phyloP scores from a whole-genome alignment of 2,113 vertebrate genomes.

The Butastur rufipennis region DNA sequence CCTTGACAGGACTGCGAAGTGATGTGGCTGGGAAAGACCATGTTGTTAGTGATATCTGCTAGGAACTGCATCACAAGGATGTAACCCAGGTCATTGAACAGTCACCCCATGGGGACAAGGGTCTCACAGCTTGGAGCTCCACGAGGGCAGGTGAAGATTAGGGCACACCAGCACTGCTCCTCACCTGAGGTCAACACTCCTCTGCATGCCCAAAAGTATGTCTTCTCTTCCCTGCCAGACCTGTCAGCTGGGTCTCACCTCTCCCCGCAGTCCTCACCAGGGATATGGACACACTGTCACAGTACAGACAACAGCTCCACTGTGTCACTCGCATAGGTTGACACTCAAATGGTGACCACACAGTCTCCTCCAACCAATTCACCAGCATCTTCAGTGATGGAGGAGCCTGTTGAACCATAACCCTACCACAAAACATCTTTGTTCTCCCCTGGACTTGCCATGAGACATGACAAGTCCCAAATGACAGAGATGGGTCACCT shows the following conservation, averaged over 20 bases:
- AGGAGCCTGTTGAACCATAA: neutral
- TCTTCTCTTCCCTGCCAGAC: neutral
- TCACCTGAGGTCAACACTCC: neutral
- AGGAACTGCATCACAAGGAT: neutral
- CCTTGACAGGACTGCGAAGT: neutral
- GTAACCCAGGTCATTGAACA: neutral
- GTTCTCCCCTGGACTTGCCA: neutral
- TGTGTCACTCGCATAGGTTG: neutral
- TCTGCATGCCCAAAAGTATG: neutral
- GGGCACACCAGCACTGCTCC: neutral
- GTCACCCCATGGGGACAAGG: neutral
- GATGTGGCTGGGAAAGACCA: neutral
- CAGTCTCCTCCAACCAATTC: neutral
- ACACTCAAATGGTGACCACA: neutral
- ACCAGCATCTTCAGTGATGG: neutral
- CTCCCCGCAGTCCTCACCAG: neutral
- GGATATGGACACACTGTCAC: neutral
- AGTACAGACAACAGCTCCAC: neutral
- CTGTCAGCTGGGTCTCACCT: neutral
- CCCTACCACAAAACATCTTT: neutral
- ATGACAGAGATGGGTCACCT: neutral
- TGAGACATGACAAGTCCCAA: fast-evolving
- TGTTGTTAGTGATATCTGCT: fast-evolving
- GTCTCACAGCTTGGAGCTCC: neutral
- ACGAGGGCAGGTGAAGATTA: neutral